Percentiles rank a stretch among this genome's conserved stretches.
Evolutionary conservation across 1,140 invertebrate genomes (phyloP).

Genomic region (Drosophila novamexicana): DNA sequence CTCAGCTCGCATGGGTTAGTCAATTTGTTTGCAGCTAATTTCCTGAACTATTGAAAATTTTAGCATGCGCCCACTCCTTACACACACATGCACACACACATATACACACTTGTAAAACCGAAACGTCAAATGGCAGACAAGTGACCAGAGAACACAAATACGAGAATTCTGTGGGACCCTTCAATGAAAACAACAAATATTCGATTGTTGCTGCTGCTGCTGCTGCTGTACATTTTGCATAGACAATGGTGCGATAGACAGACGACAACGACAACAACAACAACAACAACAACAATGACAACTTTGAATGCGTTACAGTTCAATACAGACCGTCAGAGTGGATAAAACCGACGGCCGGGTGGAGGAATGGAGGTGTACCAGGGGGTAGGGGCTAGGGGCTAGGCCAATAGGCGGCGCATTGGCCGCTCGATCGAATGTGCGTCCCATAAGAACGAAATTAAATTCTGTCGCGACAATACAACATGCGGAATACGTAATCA

Average conservation of each 20-base stretch:
- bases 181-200: slow-evolving; percentile 43
- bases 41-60: slow-evolving; percentile 43
- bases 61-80: slow-evolving; percentile 13
- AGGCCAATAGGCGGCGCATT: slow-evolving; percentile 39
- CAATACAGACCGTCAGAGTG: slow-evolving; percentile 48
- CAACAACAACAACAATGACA: slow-evolving; percentile 28
- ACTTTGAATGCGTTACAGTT: slow-evolving; percentile 75
- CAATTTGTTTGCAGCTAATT: slow-evolving; percentile 56
- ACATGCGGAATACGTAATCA: slow-evolving; percentile 79
- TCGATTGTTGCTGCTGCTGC: slow-evolving; percentile 3
- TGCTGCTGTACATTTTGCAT: slow-evolving; percentile 58
- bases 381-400: not conserved
- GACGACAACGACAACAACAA: slow-evolving; percentile 21
- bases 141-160: slow-evolving; percentile 67
- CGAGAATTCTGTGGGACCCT: slow-evolving; percentile 47
- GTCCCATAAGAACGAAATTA: slow-evolving; percentile 77
- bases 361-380: not conserved
- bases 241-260: slow-evolving; percentile 53
- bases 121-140: slow-evolving; percentile 55
- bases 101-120: slow-evolving; percentile 15
- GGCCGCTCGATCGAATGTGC: slow-evolving; percentile 57
- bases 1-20: slow-evolving; percentile 3
- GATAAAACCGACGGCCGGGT: not conserved
- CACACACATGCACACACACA: slow-evolving; percentile 3
- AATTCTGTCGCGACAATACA: slow-evolving; percentile 80